Evolutionary conservation across 2,113 vertebrate species (phyloP).

Genomic region (Phrynocephalus versicolor): DNA sequence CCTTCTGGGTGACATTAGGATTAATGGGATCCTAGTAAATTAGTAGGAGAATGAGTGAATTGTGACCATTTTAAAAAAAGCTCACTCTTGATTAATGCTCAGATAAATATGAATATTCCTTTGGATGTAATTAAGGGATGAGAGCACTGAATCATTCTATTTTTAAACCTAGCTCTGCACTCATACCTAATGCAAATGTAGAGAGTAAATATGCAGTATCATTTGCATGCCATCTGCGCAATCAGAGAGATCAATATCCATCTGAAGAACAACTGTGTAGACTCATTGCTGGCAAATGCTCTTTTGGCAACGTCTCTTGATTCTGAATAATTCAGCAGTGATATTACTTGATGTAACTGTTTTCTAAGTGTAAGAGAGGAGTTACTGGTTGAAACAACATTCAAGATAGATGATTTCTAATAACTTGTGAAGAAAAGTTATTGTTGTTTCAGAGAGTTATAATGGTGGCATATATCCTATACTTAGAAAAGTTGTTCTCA

Average conservation of each 20-base stretch:
- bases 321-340: not conserved
- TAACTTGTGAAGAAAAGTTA: not conserved
- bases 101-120: slow-evolving; percentile 68
- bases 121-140: slow-evolving; percentile 48
- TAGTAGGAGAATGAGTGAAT: slow-evolving; percentile 59
- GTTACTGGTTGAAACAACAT: rapidly evolving
- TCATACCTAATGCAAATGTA: slow-evolving; percentile 40
- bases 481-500: not conserved
- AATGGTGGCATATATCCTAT: not conserved
- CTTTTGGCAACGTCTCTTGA: slow-evolving; percentile 45
- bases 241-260: slow-evolving; percentile 65
- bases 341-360: not conserved
- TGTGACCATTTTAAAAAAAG: slow-evolving; percentile 61
- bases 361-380: not conserved
- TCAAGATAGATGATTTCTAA: not conserved
- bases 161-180: slow-evolving; percentile 55
- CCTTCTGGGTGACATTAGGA: slow-evolving; percentile 26
- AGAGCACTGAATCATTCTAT: slow-evolving; percentile 65
- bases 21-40: slow-evolving; percentile 46
- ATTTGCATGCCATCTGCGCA: slow-evolving; percentile 66
- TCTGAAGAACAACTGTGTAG: slow-evolving; percentile 19
- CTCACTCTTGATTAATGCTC: slow-evolving; percentile 66
- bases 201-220: slow-evolving; percentile 63
- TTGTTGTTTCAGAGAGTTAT: not conserved
- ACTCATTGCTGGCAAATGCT: slow-evolving; percentile 39